Evolutionary conservation across 2,113 vertebrate species (phyloP), one percentile per base, ranked within the genome.

Genomic region (Emberiza fucata): DNA sequence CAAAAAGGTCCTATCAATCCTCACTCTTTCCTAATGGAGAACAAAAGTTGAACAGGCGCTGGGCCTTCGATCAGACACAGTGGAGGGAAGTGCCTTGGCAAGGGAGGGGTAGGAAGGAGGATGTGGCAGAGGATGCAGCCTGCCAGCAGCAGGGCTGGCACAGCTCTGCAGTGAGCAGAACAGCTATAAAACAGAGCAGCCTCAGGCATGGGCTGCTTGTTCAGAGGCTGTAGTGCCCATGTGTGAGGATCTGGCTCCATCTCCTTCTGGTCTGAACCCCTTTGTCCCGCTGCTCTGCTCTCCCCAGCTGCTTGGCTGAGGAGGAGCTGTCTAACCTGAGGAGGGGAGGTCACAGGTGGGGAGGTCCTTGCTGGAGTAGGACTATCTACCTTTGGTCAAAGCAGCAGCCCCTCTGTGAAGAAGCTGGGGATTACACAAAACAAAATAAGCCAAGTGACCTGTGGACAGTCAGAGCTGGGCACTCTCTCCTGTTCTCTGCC

Each of bases 81-180:
- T 0, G 0, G 45, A 84, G 65, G 23, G 60, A 63, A 78, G 35
- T 86, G 85, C 50, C 80, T 85, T 90, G 95, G 88, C 88, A 77
- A 50, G 64, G 64, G 35, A 86, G 29, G 28, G 73, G 71, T 27
- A 66, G 65, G 79, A 57, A 71, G 50, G 35, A 53, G 50, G 57
- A 90, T 22, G 59, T 53, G 83, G 92, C 76, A 90, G 75, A 77
- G 63, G 60, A 56, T 22, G 51, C 71, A 80, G 89, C 48, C 76
- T 91, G 90, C 85, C 91, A 95, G 82, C 21, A 11, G 91, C 82
- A 92, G 65, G 75, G 69, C 69, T 93, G 90, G 88, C 94, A 81
- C 8, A 0, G 44, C 53, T 85, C 85, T 71, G 51, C 69, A 44
- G 68, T 1, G 4, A 92, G 66, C 53, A 37, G 37, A 91, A 33